Evolutionary conservation across 2,113 vertebrate genomes (phyloP).

Genomic region (Nycticorax nycticorax): DNA sequence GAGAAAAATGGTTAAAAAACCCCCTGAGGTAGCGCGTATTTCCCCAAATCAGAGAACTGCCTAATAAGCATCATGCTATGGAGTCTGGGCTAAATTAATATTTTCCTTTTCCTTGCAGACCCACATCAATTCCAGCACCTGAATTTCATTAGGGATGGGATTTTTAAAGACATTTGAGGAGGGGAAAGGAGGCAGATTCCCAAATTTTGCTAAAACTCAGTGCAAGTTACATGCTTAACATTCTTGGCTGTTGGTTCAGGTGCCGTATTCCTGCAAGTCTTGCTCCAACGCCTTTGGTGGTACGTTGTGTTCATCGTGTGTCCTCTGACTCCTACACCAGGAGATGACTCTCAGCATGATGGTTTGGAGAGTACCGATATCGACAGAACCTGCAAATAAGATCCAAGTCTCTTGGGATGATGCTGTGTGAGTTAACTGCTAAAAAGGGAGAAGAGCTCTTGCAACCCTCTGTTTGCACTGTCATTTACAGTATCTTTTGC

Average conservation of each 20-base stretch:
- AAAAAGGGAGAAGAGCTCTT: neutral
- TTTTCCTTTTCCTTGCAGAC: neutral
- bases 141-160: neutral
- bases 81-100: neutral
- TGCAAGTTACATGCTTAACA: accelerated
- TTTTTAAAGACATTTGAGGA: neutral
- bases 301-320: accelerated
- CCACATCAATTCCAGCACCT: neutral
- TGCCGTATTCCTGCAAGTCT: neutral
- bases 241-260: neutral
- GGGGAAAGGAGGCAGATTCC: neutral
- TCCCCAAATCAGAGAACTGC: neutral
- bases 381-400: neutral
- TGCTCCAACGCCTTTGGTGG: neutral
- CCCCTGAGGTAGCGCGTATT: neutral
- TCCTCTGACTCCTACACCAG: accelerated
- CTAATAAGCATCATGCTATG: neutral
- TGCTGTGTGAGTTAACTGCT: neutral
- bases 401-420: neutral
- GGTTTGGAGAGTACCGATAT: neutral
- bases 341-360: accelerated
- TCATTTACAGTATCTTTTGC: neutral
- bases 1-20: neutral
- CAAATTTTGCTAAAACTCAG: neutral
- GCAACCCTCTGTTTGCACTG: neutral